A percentile compares a stretch with the other conserved stretches of the same genome.
Evolutionary conservation across 2,888 invertebrate genomes (phyloP).

Genomic region (Sminthurides aquaticus): DNA sequence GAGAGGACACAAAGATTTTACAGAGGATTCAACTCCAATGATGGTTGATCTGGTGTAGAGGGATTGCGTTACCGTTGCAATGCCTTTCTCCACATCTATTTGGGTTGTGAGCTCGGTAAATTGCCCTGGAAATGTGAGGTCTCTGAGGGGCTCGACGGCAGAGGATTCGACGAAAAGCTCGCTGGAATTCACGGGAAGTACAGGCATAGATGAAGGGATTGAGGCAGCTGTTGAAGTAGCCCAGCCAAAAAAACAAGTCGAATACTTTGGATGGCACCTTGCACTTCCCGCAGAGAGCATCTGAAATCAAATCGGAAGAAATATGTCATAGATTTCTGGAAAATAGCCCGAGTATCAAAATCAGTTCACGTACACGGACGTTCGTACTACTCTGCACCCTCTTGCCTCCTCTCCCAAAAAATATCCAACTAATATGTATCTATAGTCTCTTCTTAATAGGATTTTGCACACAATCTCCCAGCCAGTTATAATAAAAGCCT

Average conservation of each 20-base stretch:
- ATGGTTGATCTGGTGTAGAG: conserved; percentile 30
- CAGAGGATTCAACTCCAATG: conserved; percentile 36
- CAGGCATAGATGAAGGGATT: conserved; percentile 62
- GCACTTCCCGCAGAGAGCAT: conserved; percentile 51
- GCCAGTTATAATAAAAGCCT: too few relatives aligned
- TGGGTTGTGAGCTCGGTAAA: conserved; percentile 39
- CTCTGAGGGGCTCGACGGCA: conserved; percentile 44
- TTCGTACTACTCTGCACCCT: too few relatives aligned
- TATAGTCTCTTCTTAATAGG: too few relatives aligned
- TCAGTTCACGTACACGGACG: too few relatives aligned
- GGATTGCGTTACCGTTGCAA: conserved; percentile 32
- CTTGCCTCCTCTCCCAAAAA: too few relatives aligned
- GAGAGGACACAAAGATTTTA: too few relatives aligned
- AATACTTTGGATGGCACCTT: conserved; percentile 52
- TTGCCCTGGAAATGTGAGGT: conserved; percentile 40
- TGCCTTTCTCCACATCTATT: conserved; percentile 34
- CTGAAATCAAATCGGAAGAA: conserved; percentile 46
- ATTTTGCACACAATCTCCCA: too few relatives aligned
- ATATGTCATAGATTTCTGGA: not conserved
- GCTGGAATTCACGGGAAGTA: conserved; percentile 51
- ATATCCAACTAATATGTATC: too few relatives aligned
- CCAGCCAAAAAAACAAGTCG: conserved; percentile 61
- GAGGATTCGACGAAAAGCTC: conserved; percentile 51
- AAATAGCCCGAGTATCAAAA: not conserved
- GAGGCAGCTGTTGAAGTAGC: conserved; percentile 61